phyloP scores from a whole-genome alignment of 2,888 invertebrate species.

The Limenitis camilla region DNA sequence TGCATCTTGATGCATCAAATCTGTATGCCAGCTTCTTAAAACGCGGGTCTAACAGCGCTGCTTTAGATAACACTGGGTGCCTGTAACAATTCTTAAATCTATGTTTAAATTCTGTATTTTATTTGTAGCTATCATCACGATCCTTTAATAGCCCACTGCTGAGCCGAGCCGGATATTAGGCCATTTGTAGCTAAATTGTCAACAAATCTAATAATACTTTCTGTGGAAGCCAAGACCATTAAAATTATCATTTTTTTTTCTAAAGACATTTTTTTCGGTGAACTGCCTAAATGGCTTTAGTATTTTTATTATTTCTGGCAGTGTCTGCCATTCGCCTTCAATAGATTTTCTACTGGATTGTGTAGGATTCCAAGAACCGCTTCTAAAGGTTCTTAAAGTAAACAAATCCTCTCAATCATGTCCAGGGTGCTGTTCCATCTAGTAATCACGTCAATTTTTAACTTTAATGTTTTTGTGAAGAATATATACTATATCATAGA shows the following conservation, averaged over 20 bases:
- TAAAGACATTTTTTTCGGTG: constrained; percentile 28
- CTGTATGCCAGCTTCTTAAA: constrained; percentile 29
- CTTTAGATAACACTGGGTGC: constrained; percentile 25
- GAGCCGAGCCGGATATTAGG: too few species aligned
- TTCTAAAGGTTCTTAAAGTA: constrained; percentile 27
- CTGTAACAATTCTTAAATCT: constrained; percentile 29
- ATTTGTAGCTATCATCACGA: constrained; percentile 19
- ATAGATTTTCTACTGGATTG: constrained; percentile 28
- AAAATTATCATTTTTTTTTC: constrained; percentile 26
- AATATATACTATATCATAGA: too few species aligned
- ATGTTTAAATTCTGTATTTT: constrained; percentile 27
- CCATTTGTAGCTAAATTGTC: constrained; percentile 19
- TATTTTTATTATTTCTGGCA: constrained; percentile 29
- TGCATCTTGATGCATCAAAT: constrained; percentile 25
- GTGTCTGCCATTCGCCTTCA: constrained; percentile 27
- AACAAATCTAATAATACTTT: constrained; percentile 19
- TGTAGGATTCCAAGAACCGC: constrained; percentile 26
- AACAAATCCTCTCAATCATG: constrained; percentile 28
- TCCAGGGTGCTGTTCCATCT: constrained; percentile 29
- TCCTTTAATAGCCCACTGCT: constrained; percentile 16
- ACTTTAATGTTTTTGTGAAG: constrained; percentile 23
- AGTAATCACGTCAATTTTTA: constrained; percentile 23
- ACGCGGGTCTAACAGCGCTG: constrained; percentile 25
- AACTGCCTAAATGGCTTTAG: constrained; percentile 26
- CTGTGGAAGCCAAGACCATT: constrained; percentile 24